Evolutionary conservation across 2,888 invertebrate genomes (phyloP).

Genomic region (Oscheius sp.): DNA sequence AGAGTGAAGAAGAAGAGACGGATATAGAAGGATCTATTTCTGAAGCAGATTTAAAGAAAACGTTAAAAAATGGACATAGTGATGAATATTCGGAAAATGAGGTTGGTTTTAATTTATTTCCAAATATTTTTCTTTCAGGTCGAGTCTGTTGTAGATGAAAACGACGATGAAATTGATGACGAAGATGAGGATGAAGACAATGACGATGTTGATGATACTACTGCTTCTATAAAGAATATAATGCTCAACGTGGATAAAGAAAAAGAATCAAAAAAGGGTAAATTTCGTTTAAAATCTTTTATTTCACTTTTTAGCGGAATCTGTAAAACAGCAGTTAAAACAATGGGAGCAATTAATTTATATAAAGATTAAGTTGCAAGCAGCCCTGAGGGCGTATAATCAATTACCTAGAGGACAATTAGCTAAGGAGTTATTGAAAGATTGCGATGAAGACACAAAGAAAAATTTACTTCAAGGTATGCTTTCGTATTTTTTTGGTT

Average conservation of each 20-base stretch:
- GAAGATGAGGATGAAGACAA: conserved; percentile 29
- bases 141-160: neutral
- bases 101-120: neutral
- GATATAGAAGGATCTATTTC: conserved; percentile 12
- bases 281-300: neutral
- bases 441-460: conserved; percentile 43
- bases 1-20: conserved; percentile 4
- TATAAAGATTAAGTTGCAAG: conserved; percentile 52
- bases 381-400: conserved; percentile 53
- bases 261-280: conserved; percentile 32
- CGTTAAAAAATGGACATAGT: neutral
- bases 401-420: conserved; percentile 58
- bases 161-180: conserved; percentile 30
- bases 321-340: conserved; percentile 50
- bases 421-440: conserved; percentile 41
- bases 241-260: conserved; percentile 12
- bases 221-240: conserved; percentile 20
- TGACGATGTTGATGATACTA: conserved; percentile 25
- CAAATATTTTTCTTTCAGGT: neutral
- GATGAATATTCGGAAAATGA: neutral
- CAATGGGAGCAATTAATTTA: conserved; percentile 62
- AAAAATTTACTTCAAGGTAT: conserved; percentile 41
- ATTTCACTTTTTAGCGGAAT: conserved; percentile 36
- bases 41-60: conserved; percentile 3
- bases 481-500: neutral